These are phyloP conservation scores for Drosophila pandora DNA, from an alignment of 1,140 invertebrate genomes.

Conservation along the genomic window DNA sequence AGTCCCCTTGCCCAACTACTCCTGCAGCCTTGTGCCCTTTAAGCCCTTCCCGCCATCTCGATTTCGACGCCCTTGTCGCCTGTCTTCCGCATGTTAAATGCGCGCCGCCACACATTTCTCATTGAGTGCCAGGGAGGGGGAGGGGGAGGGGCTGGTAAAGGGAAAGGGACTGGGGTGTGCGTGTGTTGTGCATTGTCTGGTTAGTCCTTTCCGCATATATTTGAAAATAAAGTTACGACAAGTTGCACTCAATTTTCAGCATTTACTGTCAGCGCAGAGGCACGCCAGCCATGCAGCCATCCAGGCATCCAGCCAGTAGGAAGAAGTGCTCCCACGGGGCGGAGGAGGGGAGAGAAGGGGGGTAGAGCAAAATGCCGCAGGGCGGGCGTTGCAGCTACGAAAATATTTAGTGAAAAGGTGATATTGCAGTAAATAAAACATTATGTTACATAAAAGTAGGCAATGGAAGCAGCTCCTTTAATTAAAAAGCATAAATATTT, in stretches of 20 bases:
- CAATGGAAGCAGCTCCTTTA: too few relatives aligned
- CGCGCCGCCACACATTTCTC: constrained; percentile 53
- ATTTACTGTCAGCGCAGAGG: constrained; percentile 74
- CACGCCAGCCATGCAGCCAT: constrained; percentile 42
- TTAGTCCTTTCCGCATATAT: constrained; percentile 82
- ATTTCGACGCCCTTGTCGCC: constrained; percentile 36
- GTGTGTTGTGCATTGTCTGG: constrained; percentile 71
- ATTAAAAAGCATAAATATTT: too few relatives aligned
- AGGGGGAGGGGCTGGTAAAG: constrained; percentile 4
- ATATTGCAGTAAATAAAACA: too few relatives aligned
- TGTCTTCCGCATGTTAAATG: constrained; percentile 56
- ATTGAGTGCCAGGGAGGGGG: constrained; percentile 26
- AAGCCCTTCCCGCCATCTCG: not conserved
- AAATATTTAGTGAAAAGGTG: too few relatives aligned
- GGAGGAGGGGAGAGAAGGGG: too few relatives aligned
- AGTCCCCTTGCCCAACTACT: too few relatives aligned
- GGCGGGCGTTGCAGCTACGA: too few relatives aligned
- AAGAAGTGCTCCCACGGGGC: too few relatives aligned
- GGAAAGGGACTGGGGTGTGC: constrained; percentile 29
- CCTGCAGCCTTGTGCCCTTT: too few relatives aligned
- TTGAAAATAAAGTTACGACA: constrained; percentile 81
- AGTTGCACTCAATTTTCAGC: constrained; percentile 82
- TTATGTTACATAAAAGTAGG: too few relatives aligned
- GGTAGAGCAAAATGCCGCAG: too few relatives aligned
- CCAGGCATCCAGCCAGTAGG: too few relatives aligned